Evolutionary conservation across 1,140 invertebrate genomes (phyloP), one percentile per base, ranked within the genome.

Genomic region (Plectus sambesii): DNA sequence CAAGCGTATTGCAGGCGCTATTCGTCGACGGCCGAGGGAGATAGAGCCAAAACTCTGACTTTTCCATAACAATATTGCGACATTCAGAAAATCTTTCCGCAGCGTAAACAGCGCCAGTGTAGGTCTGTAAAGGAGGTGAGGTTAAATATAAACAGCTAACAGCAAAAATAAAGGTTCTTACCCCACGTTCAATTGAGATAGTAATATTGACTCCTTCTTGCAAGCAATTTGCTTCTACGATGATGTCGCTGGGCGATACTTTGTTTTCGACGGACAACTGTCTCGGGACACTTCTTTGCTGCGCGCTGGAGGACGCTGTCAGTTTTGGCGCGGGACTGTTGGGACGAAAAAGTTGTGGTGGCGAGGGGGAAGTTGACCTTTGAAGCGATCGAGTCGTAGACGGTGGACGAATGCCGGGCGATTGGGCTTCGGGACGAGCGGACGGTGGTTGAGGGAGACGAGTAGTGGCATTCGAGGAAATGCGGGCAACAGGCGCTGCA

Each of bases 1-100:
- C 61, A n/a, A 60, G 26, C n/a, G 58, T 52, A 47, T 61, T 61
- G 30, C 60, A 61, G 38, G 35, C 46, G 46, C 53, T 63, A 27
- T 53, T 53, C 2, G 37, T 26, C 6, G 15, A 41, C 8, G 60
- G 60, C 15, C 54, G 52, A 35, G 57, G 44, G 8, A 61, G 37
- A 37, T 59, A 61, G n/a, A 61, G 26, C 1, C 53, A 49, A 46
- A 61, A 61, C 36, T 53, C 39, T n/a, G 41, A 19, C 25, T 36
- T 27, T 6, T 41, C 29, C 29, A 60, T 55, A 15, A 61, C 58
- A 20, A 61, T 40, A 9, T 46, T 24, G 19, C 53, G 48, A 39
- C 60, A 61, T 27, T 63, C 44, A 24, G 47, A 35, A 27, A 61
- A 61, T n/a, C 59, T 30, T 26, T 61, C 59, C 20, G 55, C 56